Percentiles rank a stretch among this genome's conserved stretches.
These are phyloP conservation scores for Spodoptera frugiperda DNA, from an alignment of 1,140 invertebrate genomes.

Conservation along the genomic window DNA sequence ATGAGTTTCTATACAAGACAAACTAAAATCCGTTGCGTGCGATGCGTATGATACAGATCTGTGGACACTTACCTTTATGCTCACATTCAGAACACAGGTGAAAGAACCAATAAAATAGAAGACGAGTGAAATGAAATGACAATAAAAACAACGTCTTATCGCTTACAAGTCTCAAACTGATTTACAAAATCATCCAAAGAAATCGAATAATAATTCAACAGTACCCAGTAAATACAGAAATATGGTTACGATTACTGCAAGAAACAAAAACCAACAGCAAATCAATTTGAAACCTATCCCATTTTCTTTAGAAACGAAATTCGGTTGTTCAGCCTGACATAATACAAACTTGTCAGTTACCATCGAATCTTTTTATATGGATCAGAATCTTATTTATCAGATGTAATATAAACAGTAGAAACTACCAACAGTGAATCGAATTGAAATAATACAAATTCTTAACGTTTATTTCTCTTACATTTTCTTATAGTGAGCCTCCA, in stretches of 20 bases:
- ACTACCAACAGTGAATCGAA: conserved; percentile 1
- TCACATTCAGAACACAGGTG: background rate
- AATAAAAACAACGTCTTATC: too few relatives aligned
- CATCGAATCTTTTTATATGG: background rate
- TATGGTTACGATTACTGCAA: background rate
- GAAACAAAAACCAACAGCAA: background rate
- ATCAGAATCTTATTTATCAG: background rate
- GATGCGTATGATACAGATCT: too few relatives aligned
- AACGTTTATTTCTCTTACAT: conserved; percentile 71
- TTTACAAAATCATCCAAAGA: background rate
- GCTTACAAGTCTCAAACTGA: too few relatives aligned
- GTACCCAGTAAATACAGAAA: background rate
- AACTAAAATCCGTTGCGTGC: too few relatives aligned
- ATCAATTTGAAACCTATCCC: conserved; percentile 2
- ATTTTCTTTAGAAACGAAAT: background rate
- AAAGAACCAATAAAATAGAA: background rate
- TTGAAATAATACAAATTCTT: conserved; percentile 22
- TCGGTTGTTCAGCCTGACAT: background rate
- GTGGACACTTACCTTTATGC: conserved; percentile 1
- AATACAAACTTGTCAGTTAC: conserved; percentile 1
- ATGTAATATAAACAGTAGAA: conserved; percentile 35
- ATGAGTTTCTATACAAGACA: too few relatives aligned
- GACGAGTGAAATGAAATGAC: background rate
- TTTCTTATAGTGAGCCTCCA: conserved; percentile 91
- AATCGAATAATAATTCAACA: conserved; percentile 21